Evolutionary conservation across 2,797 vertebrate genomes (phyloP), one percentile per base, ranked within the genome.

Genomic region (Enteromius paludinosus): DNA sequence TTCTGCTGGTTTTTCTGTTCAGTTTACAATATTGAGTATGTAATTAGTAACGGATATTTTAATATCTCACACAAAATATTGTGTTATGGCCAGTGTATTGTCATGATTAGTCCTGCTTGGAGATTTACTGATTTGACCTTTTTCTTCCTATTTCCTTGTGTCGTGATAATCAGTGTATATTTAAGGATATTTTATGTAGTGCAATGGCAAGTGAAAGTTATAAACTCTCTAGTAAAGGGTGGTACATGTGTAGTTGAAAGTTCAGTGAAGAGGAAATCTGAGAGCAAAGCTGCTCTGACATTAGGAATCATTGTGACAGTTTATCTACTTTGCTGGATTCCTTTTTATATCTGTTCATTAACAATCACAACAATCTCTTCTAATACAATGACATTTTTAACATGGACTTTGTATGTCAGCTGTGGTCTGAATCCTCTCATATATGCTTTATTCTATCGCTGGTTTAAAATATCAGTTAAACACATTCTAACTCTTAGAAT

Each of bases 1-100:
- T 12, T 91, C 30, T 90, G 83, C 78, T 92, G 92, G 92, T 74
- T 65, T 68, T 87, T 86, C 41, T 90, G 89, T 61, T 76, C 54
- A 56, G 0, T 28, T 43, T 76, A 61, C 9, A 76, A 35, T 25
- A 23, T 61, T 0, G 1, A 33, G 2, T 56, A 14, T 75, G 72
- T 59, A 23, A 59, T 43, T 38, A 43, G 73, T 0, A 3, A 90
- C 1, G 33, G 89, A 47, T 81, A 72, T 81, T 59, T 81, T 41
- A 38, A 71, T 17, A 64, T 9, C 18, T 33, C 25, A 83, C 62
- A 66, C 7, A 87, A 85, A 18, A 28, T 43, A 83, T 18, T 72
- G 33, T 91, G 91, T 82, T 18, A 81, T 0, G 87, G 90, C 6
- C 82, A 91, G 43, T 92, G 92, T 70, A 1, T 87, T 15, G 23